Base-by-base conservation (phyloP, 2,113 vertebrate genomes). In the Castor canadensis region DNA sequence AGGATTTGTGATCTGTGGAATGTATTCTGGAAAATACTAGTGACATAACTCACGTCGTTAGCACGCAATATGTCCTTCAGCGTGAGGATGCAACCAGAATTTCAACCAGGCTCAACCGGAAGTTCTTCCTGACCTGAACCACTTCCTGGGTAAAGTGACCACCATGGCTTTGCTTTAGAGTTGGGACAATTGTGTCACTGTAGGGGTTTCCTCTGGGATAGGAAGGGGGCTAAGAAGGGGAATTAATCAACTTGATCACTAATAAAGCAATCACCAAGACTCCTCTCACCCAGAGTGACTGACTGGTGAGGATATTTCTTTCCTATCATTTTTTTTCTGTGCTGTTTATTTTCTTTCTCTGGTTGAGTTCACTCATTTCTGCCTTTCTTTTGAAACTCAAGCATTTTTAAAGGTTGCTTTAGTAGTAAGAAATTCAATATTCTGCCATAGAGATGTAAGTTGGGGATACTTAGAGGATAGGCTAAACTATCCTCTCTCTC, bases 1-100 rank as follows among this genome's bases (percentile, higher is more conserved):
- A 3, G 52, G n/a, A n/a, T 64, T 28, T 9, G 0, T 1, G 1
- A 9, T 22, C 72, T n/a, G 2, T 24, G n/a, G 30, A 4, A 4
- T 30, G 32, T 0, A 6, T 54, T 69, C 64, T 30, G 80, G 75
- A 66, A 66, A 49, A 32, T 13, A 40, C 45, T 15, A 9, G 52
- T 35, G 30, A 9, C 30, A 16, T 5, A 52, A 47, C 4, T 43
- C 20, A 16, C 4, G 40, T 6, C 9, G 24, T 58, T 6, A 38
- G 54, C 17, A 20, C 28, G 26, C 3, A 12, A 5, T 22, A 9
- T 3, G 9, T 6, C 26, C 69, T 72, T 11, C 56, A 5, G 16
- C 66, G 17, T 17, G 35, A 52, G 66, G 67, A 32, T 5, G 3
- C 22, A 73, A 32, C 66, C 35, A 69, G 66, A 69, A 69, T 1